phyloP scores from a whole-genome alignment of 2,888 invertebrate species.

The Merodon equestris region DNA sequence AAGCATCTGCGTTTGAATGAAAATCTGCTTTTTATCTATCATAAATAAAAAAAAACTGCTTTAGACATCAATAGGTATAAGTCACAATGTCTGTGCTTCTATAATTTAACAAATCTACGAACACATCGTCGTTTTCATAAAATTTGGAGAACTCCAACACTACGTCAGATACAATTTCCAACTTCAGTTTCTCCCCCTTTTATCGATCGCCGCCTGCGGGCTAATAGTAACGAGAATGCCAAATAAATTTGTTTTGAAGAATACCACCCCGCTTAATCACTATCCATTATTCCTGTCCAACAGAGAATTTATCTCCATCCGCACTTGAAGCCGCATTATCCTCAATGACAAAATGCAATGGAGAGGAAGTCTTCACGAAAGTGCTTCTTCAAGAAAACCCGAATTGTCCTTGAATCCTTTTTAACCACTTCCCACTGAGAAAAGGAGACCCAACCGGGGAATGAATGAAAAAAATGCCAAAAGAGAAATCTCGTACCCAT shows the following conservation, averaged over 20 bases:
- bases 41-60: no score
- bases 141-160: no score
- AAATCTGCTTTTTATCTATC: no score
- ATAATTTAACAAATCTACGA: no score
- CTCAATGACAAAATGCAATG: constrained; percentile 48
- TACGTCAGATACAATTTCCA: not conserved
- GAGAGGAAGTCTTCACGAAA: constrained; percentile 40
- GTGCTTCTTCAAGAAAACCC: constrained; percentile 26
- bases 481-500: constrained; percentile 34
- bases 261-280: constrained; percentile 20
- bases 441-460: not conserved
- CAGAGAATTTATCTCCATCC: constrained; percentile 48
- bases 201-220: no score
- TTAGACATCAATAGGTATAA: no score
- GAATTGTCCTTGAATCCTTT: constrained; percentile 55
- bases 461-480: not conserved
- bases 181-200: not conserved
- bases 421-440: constrained; percentile 36
- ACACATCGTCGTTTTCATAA: no score
- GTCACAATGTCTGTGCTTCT: no score
- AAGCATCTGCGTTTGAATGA: no score
- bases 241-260: constrained; percentile 31
- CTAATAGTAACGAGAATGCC: no score
- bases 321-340: constrained; percentile 47
- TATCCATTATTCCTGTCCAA: constrained; percentile 47